These are phyloP conservation scores for Catamblyrhynchus diadema DNA, from an alignment of 2,797 vertebrate species.

Conservation along the genomic window DNA sequence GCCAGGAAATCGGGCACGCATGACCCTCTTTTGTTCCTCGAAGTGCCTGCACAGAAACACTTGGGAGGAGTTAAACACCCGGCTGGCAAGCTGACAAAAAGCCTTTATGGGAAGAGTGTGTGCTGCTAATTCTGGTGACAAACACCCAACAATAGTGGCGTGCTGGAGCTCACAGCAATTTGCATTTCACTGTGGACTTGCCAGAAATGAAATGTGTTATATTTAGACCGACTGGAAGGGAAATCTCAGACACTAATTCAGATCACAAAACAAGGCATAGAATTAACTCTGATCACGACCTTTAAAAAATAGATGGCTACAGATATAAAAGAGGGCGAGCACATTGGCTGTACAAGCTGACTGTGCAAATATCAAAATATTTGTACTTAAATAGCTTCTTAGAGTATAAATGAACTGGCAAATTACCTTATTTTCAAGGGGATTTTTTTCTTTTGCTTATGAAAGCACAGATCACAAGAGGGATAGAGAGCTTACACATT, in stretches of 20 bases:
- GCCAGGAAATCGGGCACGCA: background rate
- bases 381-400: background rate
- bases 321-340: background rate
- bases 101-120: slow-evolving; percentile 32
- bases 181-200: slow-evolving; percentile 39
- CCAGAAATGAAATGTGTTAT: slow-evolving; percentile 23
- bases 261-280: background rate
- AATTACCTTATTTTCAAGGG: background rate
- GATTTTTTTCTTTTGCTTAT: background rate
- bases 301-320: background rate
- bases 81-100: slow-evolving; percentile 24
- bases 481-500: background rate
- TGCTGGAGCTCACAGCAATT: slow-evolving; percentile 39
- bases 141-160: slow-evolving; percentile 40
- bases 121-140: slow-evolving; percentile 58
- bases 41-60: slow-evolving; percentile 15
- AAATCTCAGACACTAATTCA: slow-evolving; percentile 19
- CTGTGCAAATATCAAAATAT: background rate
- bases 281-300: slow-evolving; percentile 10
- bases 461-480: background rate
- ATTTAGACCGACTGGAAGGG: slow-evolving; percentile 40
- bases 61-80: slow-evolving; percentile 6
- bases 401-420: background rate
- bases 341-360: background rate
- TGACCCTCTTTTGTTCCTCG: background rate